Base-by-base conservation (phyloP, 1,140 invertebrate species). In the Phenacoccus solenopsis region DNA sequence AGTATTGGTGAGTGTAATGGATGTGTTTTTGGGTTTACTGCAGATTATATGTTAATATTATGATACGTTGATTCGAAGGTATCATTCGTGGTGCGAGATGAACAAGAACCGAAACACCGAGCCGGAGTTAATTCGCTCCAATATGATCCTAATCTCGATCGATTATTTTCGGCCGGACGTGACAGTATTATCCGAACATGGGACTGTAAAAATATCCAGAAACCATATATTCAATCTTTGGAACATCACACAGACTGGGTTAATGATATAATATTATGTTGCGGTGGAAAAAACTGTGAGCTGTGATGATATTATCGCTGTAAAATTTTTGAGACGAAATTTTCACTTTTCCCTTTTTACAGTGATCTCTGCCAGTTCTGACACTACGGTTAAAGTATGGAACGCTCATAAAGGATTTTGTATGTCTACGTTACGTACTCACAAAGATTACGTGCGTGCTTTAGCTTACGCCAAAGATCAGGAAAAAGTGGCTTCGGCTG, bases 241-340 rank as follows among this genome's bases (percentile, higher is more conserved):
- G 91, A 94, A 77, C 96, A 99, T 81, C 97, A 99, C 77, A 98
- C 96, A 20, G 97, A 99, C 80, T 99, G 97, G 97, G 95, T 99
- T 13, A 99, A 99, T 81, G 97, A 99, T 81, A 96, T 99, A 79
- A 90, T 98, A 10, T 82, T 99, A 0, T 99, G 96, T 78, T 98
- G 96, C 81, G 90, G 90, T 74, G 96, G 96, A 28, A 90, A 93
- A 81, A 96, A 98, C 81, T 85, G 93, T 94, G 79, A 80, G 83
- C 79, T 70, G 20, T 68, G 13, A 20, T 57, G 4, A 21, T 5
- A 20, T 10, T 72, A 70, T 49, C 71, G 22, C 22, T 69, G 24
- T 72, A 72, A 25, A 28, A n/a, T n/a, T n/a, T n/a, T n/a, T n/a
- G n/a, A n/a, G n/a, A n/a, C n/a, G n/a, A n/a, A n/a, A 69, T 70